These are phyloP conservation scores for Siphonodentalium dalli DNA, from an alignment of 2,888 invertebrate species.

Conservation along the genomic window DNA sequence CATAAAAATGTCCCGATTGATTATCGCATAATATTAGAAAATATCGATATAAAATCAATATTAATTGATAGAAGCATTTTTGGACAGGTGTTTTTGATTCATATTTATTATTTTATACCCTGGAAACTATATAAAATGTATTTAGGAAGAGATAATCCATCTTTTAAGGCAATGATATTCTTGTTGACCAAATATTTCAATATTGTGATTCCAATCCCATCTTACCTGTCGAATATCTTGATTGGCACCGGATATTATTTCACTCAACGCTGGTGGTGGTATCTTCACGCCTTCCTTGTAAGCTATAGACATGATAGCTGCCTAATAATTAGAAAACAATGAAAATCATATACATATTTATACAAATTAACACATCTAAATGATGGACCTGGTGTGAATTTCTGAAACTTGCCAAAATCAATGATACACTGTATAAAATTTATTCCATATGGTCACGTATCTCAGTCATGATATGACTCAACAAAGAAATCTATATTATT, in stretches of 20 bases:
- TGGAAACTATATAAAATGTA: too few relatives aligned
- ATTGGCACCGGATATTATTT: conserved; percentile 85
- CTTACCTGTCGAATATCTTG: conserved; percentile 90
- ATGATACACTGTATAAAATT: not conserved
- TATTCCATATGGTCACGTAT: not conserved
- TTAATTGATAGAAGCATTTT: too few relatives aligned
- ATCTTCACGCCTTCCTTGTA: conserved; percentile 88
- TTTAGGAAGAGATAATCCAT: too few relatives aligned
- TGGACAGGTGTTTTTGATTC: too few relatives aligned
- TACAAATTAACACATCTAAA: not conserved
- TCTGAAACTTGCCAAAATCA: not conserved
- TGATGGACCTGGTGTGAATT: not conserved
- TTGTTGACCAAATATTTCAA: too few relatives aligned
- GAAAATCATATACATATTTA: not conserved
- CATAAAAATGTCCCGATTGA: too few relatives aligned
- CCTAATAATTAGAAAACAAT: conserved; percentile 68
- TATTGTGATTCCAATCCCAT: too few relatives aligned
- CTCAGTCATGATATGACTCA: not conserved
- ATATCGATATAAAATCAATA: too few relatives aligned
- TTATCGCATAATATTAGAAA: too few relatives aligned
- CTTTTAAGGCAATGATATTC: too few relatives aligned
- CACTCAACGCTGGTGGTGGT: conserved; percentile 76
- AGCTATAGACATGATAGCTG: conserved; percentile 89
- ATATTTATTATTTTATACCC: too few relatives aligned
- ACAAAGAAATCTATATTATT: not conserved